Conservation (phyloP, 2,797 vertebrate species). For the Takifugu rubripes region DNA sequence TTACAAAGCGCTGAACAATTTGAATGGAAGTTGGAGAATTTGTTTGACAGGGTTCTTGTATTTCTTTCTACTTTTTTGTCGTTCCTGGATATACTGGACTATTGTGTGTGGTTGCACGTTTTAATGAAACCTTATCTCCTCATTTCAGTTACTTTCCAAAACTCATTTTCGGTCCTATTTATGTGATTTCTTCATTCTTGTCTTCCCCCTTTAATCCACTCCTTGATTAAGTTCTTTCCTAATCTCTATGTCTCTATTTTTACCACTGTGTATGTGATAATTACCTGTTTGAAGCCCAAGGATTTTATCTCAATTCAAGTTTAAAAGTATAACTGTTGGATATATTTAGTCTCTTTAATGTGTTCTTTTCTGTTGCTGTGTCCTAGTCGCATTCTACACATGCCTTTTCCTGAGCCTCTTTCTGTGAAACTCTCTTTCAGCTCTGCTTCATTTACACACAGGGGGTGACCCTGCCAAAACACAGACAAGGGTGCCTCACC, state of each 20-base stretch:
- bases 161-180: conserved; percentile 25
- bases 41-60: conserved; percentile 4
- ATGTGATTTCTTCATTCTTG: conserved; percentile 31
- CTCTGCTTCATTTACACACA: conserved; percentile 67
- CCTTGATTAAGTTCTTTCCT: conserved; percentile 66
- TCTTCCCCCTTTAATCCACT: conserved; percentile 43
- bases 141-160: conserved; percentile 8
- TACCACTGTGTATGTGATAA: conserved; percentile 51
- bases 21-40: conserved; percentile 15
- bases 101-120: conserved; percentile 7
- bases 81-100: not conserved
- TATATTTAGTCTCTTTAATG: conserved; percentile 8
- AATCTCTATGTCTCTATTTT: conserved; percentile 69
- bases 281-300: not conserved
- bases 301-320: not conserved
- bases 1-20: conserved; percentile 40
- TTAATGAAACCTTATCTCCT: conserved; percentile 19
- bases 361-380: conserved; percentile 34
- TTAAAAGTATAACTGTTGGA: not conserved
- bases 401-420: conserved; percentile 73
- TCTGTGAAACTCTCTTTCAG: conserved; percentile 74
- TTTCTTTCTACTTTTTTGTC: not conserved
- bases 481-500: conserved; percentile 59
- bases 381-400: conserved; percentile 71
- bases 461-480: conserved; percentile 73